Evolutionary conservation across 2,113 vertebrate genomes (phyloP).

Genomic region (Macaca fascicularis): DNA sequence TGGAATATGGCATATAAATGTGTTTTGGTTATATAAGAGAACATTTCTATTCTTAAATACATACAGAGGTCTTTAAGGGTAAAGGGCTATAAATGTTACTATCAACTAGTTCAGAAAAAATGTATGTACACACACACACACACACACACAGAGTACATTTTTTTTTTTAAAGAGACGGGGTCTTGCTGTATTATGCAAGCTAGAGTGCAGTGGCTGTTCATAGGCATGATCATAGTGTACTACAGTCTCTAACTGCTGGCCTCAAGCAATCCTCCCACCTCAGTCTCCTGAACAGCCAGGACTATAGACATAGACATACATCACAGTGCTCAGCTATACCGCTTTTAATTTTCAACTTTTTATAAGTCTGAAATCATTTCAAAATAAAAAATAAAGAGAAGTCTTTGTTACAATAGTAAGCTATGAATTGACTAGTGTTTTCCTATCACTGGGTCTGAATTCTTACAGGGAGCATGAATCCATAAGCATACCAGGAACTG

Average conservation of each 20-base stretch:
- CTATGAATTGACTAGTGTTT: background rate
- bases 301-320: too few relatives aligned
- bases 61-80: background rate
- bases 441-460: background rate
- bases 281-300: background rate
- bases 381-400: slow-evolving; percentile 5
- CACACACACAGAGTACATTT: too few relatives aligned
- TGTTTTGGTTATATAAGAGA: background rate
- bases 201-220: background rate
- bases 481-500: background rate
- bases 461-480: background rate
- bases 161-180: background rate
- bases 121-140: background rate
- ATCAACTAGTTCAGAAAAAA: background rate
- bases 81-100: background rate
- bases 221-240: background rate
- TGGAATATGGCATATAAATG: background rate
- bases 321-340: too few relatives aligned
- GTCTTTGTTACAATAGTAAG: background rate
- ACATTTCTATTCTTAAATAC: slow-evolving; percentile 6
- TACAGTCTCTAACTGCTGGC: background rate
- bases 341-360: background rate
- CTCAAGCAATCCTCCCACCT: background rate
- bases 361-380: background rate
- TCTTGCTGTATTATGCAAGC: background rate